Evolutionary conservation across 2,113 vertebrate species (phyloP).

Genomic region (Bufo bufo): DNA sequence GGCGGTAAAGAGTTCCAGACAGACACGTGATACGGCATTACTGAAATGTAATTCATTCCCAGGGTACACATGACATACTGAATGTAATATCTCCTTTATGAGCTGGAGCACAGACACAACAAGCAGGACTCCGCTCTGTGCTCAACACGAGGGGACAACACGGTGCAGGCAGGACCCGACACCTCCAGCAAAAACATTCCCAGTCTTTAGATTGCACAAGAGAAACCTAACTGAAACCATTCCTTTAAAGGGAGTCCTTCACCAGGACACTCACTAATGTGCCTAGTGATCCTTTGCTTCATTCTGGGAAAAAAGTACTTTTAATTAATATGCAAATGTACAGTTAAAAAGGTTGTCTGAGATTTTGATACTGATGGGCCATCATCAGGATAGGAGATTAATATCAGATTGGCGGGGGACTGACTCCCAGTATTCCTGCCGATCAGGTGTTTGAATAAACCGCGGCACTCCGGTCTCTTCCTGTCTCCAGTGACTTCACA

Average conservation of each 20-base stretch:
- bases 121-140: background rate
- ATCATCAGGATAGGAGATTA: no score
- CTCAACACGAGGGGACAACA: background rate
- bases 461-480: no score
- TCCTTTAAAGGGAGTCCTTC: background rate
- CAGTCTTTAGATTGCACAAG: background rate
- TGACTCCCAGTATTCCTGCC: no score
- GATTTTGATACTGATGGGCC: no score
- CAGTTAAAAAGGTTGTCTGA: no score
- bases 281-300: no score
- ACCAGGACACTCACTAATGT: no score
- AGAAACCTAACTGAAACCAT: background rate
- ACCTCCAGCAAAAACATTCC: background rate
- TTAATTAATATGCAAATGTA: no score
- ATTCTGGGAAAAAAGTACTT: no score
- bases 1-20: conserved; percentile 9
- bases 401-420: no score
- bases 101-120: conserved; percentile 18
- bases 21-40: conserved; percentile 23
- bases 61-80: conserved; percentile 46
- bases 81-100: conserved; percentile 32
- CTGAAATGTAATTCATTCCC: conserved; percentile 29
- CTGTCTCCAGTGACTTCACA: no score
- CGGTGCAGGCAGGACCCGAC: background rate
- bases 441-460: no score